Evolutionary conservation across 1,140 invertebrate genomes (phyloP), one percentile per base, ranked within the genome.

Genomic region (Apis florea): DNA sequence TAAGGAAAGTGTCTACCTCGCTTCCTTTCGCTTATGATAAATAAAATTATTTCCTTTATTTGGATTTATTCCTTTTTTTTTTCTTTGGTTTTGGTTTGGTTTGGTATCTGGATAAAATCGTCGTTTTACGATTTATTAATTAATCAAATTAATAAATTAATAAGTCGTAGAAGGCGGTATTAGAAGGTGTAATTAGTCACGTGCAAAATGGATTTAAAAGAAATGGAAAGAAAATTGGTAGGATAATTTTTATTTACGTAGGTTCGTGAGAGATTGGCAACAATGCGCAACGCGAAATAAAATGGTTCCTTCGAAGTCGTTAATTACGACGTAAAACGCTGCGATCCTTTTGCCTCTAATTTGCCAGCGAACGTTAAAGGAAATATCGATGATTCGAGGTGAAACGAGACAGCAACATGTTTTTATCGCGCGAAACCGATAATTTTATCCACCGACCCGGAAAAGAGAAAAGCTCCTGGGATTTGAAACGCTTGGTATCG

Each of bases 381-480:
- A 69, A 51, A 69, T 69, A 24, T n/a, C 67, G n/a, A 49, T 6
- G 8, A n/a, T 19, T 40, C 47, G 8, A 11, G 10, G 15, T 15
- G 47, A 17, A 17, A 69, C 47, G 19, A 51, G 47, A 69, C 24
- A 17, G 21, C 40, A 2, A 21, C 21, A 9, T n/a, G 19, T 51
- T 51, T 69, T 69, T 51, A 51, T 69, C 47, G 15, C 47, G 17
- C 47, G 66, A 17, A 47, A 68, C 21, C 40, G 67, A 69, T 69
- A 69, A 69, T 5, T 40, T 40, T 40, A 40, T 69, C 67, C 47
- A 51, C 2, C 47, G 67, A 49, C 15, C 15, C 15, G n/a, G 2
- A 68, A 10, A 11, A 54, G 19, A 13, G 11, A 19, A 19, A 10
- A 54, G 10, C 26, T 26, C 19, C 4, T 26, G 11, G 8, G 51